A percentile compares a stretch with the other conserved stretches of the same genome.
These are phyloP conservation scores for Danio choprae DNA, from an alignment of 2,797 vertebrate genomes.

Conservation along the genomic window DNA sequence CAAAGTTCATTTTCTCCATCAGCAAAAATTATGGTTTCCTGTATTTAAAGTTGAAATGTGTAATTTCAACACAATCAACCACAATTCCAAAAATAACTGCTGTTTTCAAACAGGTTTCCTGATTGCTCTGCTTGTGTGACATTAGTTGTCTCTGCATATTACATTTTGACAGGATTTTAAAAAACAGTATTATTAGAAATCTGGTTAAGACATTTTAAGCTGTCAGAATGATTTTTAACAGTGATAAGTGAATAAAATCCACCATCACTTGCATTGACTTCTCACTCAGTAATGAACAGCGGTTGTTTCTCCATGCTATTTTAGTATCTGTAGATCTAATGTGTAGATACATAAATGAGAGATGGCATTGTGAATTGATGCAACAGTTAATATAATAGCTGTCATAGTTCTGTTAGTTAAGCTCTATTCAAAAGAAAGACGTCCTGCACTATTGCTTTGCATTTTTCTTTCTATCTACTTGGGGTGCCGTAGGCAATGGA, in stretches of 20 bases:
- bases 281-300: background rate
- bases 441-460: background rate
- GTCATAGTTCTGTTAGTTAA: conserved; percentile 7
- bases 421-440: background rate
- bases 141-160: no score
- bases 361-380: background rate
- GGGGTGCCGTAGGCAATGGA: background rate
- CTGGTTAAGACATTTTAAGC: background rate
- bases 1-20: background rate
- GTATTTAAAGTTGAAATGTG: background rate
- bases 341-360: background rate
- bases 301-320: background rate
- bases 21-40: background rate
- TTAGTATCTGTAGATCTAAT: background rate
- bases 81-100: background rate
- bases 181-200: background rate
- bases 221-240: background rate
- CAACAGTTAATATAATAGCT: background rate
- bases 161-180: background rate
- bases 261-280: background rate
- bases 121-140: no score
- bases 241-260: background rate
- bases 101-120: background rate
- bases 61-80: background rate
- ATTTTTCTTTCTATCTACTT: conserved; percentile 28